Percentiles rank a stretch among this genome's conserved stretches.
Conservation (phyloP, 1,140 invertebrate species). For the Diabrotica virgifera region DNA sequence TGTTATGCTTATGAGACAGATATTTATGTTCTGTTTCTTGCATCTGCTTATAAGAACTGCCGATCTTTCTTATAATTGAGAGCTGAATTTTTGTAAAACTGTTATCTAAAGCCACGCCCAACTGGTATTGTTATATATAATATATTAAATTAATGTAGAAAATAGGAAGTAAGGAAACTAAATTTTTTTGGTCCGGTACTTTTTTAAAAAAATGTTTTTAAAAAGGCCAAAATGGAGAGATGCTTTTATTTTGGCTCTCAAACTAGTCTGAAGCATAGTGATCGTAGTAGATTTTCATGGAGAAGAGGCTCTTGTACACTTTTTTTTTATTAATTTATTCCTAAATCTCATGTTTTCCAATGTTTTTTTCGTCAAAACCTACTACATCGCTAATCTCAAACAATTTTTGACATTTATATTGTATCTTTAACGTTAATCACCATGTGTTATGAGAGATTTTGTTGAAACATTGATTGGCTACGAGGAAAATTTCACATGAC, state of each 20-base stretch:
- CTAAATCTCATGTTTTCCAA: slow-evolving; percentile 16
- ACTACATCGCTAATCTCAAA: slow-evolving; percentile 10
- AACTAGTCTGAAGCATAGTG: slow-evolving; percentile 19
- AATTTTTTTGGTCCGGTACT: slow-evolving; percentile 25
- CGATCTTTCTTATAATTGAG: no score
- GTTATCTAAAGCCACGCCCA: slow-evolving; percentile 44
- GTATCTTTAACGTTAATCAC: slow-evolving; percentile 8
- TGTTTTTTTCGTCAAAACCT: slow-evolving; percentile 13
- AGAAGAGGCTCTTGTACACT: slow-evolving; percentile 17
- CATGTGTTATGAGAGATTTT: background rate
- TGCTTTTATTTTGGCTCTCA: slow-evolving; percentile 6
- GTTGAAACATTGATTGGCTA: slow-evolving; percentile 2
- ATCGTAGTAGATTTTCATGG: slow-evolving; percentile 25
- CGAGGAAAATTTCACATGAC: background rate
- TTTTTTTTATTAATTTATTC: slow-evolving; percentile 18
- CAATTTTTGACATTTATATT: slow-evolving; percentile 19
- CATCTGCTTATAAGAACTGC: no score
- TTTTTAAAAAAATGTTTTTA: slow-evolving; percentile 12
- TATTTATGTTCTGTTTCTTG: no score
- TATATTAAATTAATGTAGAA: slow-evolving; percentile 50
- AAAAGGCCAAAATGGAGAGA: slow-evolving; percentile 7
- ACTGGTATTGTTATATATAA: slow-evolving; percentile 49
- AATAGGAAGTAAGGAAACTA: slow-evolving; percentile 45
- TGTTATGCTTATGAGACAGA: no score
- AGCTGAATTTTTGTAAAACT: background rate